Percentiles rank a stretch among this genome's conserved stretches.
Conservation (phyloP, 2,797 vertebrate genomes). For the Steatocranus sp. region DNA sequence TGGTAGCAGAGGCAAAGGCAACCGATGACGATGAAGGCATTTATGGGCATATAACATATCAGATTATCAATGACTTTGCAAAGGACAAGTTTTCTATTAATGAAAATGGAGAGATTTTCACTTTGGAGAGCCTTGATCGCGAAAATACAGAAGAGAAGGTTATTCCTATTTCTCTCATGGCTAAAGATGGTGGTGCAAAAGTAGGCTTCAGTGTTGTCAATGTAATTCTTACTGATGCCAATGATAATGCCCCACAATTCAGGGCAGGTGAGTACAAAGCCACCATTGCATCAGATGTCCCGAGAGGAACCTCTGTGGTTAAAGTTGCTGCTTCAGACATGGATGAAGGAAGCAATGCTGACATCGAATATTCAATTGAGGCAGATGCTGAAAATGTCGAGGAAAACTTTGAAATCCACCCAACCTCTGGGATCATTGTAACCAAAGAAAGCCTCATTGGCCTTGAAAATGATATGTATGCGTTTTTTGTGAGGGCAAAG, state of each 20-base stretch:
- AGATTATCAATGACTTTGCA: constrained; percentile 92
- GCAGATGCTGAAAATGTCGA: constrained; percentile 87
- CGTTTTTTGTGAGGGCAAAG: constrained; percentile 88
- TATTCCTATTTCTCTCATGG: constrained; percentile 88
- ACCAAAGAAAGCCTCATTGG: constrained; percentile 97
- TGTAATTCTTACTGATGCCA: constrained; percentile 95
- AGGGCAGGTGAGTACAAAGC: constrained; percentile 88
- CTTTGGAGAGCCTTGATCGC: constrained; percentile 88
- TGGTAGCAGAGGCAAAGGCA: constrained; percentile 86
- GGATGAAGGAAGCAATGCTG: constrained; percentile 96
- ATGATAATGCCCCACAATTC: constrained; percentile 97
- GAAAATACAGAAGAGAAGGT: constrained; percentile 90
- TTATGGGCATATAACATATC: constrained; percentile 85
- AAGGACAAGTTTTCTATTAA: constrained; percentile 90
- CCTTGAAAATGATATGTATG: constrained; percentile 89
- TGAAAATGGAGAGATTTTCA: constrained; percentile 87
- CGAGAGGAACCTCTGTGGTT: constrained; percentile 85
- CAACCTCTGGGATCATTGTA: constrained; percentile 83
- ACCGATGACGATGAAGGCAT: constrained; percentile 86
- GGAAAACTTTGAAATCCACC: constrained; percentile 94
- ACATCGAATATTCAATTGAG: constrained; percentile 87
- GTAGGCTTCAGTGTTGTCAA: constrained; percentile 92
- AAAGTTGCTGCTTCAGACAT: constrained; percentile 90
- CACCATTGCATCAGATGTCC: constrained; percentile 83
- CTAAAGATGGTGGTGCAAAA: constrained; percentile 91